Evolutionary conservation across 2,888 invertebrate species (phyloP).

Genomic region (Tolmerus cingulatus): DNA sequence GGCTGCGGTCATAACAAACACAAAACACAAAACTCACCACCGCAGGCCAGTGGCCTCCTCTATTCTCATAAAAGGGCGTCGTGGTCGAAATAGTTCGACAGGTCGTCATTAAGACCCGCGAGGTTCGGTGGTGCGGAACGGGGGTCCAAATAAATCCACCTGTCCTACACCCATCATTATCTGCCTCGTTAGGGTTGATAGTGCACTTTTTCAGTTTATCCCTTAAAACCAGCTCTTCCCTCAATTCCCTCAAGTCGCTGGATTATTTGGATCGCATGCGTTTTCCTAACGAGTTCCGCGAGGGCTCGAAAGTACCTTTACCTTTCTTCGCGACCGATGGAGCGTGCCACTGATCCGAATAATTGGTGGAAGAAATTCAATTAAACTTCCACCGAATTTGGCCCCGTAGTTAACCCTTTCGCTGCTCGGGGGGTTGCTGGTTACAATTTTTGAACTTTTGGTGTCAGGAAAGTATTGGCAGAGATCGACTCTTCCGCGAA

Average conservation of each 20-base stretch:
- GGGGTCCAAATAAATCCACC: not conserved
- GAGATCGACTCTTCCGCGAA: not conserved
- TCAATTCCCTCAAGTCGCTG: not conserved
- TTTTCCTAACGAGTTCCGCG: not conserved
- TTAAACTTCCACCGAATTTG: not conserved
- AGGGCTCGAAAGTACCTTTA: not conserved
- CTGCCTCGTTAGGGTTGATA: constrained; percentile 32
- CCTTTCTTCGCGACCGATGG: not conserved
- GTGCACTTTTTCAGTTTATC: not conserved
- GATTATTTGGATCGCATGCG: not conserved
- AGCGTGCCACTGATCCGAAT: not conserved
- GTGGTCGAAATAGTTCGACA: constrained; percentile 7
- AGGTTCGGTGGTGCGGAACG: not conserved
- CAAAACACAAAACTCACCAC: not conserved
- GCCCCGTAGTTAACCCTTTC: not conserved
- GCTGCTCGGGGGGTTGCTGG: not conserved
- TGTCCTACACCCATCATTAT: constrained; percentile 30
- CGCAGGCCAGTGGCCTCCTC: not conserved
- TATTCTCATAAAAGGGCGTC: not conserved
- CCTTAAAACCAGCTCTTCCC: not conserved
- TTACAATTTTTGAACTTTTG: not conserved
- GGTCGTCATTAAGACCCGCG: constrained; percentile 5
- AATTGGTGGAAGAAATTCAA: constrained; percentile 17
- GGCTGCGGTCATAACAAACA: constrained; percentile 8
- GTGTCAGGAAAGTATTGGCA: not conserved